phyloP scores from a whole-genome alignment of 2,888 invertebrate genomes.

The Phalangium opilio region DNA sequence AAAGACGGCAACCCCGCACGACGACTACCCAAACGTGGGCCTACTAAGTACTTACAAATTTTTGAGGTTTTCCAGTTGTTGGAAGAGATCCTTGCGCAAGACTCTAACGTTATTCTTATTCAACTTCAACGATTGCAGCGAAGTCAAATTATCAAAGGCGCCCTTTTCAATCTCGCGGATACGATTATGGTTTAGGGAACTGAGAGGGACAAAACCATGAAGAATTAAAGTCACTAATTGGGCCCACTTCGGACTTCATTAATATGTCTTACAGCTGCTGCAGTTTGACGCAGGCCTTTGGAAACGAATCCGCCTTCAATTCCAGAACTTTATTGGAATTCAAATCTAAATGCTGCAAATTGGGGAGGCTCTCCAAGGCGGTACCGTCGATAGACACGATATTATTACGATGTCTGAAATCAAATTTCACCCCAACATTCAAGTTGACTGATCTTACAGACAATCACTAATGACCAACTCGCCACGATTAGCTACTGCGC shows the following conservation, averaged over 20 bases:
- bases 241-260: background rate
- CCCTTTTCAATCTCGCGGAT: constrained; percentile 52
- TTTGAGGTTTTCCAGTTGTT: constrained; percentile 48
- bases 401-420: constrained; percentile 38
- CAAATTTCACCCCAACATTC: no score
- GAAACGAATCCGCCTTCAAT: constrained; percentile 42
- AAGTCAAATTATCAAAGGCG: constrained; percentile 53
- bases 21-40: background rate
- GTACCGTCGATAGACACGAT: constrained; percentile 34
- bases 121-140: constrained; percentile 55
- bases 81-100: constrained; percentile 58
- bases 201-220: constrained; percentile 27
- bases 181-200: constrained; percentile 54
- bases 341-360: constrained; percentile 39
- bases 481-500: no score
- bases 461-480: no score
- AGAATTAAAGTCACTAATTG: no score
- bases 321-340: constrained; percentile 27
- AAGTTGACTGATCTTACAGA: no score
- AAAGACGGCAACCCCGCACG: no score
- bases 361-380: constrained; percentile 36
- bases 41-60: constrained; percentile 45
- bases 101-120: constrained; percentile 50
- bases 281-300: constrained; percentile 36
- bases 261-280: constrained; percentile 37